Conservation (phyloP, 2,797 vertebrate species). For the Perodicticus potto region DNA sequence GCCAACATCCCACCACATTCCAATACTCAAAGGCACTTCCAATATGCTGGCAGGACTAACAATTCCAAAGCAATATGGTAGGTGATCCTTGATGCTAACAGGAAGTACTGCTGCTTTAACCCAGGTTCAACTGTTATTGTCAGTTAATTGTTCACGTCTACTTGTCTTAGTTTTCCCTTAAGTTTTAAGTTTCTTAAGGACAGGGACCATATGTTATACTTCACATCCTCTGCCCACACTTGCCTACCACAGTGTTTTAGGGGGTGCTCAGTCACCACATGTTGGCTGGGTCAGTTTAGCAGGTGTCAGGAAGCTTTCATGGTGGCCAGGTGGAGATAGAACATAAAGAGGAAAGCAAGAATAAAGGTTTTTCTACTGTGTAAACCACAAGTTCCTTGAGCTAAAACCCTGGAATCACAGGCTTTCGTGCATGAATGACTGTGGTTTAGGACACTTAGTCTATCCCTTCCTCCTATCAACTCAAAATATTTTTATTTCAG, state of each 20-base stretch:
- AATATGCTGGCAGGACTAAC: neutral
- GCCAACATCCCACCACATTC: conserved; percentile 19
- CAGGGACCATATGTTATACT: neutral
- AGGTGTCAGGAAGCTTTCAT: neutral
- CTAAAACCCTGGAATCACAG: neutral
- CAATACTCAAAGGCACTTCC: neutral
- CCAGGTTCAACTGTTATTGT: neutral
- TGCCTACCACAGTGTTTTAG: neutral
- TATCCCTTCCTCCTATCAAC: neutral
- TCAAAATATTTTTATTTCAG: neutral
- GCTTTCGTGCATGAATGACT: neutral
- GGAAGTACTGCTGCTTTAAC: conserved; percentile 31
- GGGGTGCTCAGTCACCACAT: neutral
- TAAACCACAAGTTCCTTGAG: neutral
- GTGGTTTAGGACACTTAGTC: neutral
- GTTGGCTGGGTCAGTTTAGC: neutral
- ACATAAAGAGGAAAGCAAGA: neutral
- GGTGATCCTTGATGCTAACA: conserved; percentile 34
- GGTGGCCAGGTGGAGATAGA: neutral
- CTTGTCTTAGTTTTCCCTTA: conserved; percentile 14
- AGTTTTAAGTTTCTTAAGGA: conserved; percentile 44
- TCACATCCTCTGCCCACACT: neutral
- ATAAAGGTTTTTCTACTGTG: neutral
- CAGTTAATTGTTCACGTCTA: neutral
- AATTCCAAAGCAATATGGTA: neutral